These are phyloP conservation scores for Porites lutea DNA, from an alignment of 64 coral and sea anemone species.

Conservation along the genomic window DNA sequence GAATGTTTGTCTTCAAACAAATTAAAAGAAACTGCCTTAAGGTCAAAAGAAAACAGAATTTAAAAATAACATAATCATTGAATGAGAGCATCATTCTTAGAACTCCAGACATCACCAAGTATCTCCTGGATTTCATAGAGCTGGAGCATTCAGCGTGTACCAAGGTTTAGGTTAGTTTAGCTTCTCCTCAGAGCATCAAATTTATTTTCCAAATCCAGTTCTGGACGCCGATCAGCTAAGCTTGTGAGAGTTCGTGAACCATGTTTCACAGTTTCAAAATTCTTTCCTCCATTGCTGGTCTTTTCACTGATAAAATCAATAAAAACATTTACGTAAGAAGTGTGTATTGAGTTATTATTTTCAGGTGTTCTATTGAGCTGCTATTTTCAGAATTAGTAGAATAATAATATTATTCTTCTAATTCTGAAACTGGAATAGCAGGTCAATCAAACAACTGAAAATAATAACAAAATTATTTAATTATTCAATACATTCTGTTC, in stretches of 20 bases:
- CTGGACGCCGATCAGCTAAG: slow-evolving; percentile 65
- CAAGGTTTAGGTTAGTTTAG: neutral
- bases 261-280: slow-evolving; percentile 79
- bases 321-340: neutral
- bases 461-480: no score
- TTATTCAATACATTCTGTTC: no score
- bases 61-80: neutral
- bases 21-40: no score
- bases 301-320: slow-evolving; percentile 51
- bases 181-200: slow-evolving; percentile 80
- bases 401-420: no score
- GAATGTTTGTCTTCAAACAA: no score
- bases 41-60: neutral
- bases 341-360: no score
- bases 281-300: slow-evolving; percentile 59
- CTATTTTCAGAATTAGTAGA: no score
- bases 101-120: neutral
- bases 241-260: slow-evolving; percentile 63
- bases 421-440: no score
- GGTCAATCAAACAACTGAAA: no score
- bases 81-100: neutral
- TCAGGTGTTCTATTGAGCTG: no score
- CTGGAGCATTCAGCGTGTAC: neutral
- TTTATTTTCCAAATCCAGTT: slow-evolving; percentile 76
- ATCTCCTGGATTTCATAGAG: neutral